Base-by-base conservation (phyloP, 2,113 vertebrate genomes). In the Neoarius graeffei region DNA sequence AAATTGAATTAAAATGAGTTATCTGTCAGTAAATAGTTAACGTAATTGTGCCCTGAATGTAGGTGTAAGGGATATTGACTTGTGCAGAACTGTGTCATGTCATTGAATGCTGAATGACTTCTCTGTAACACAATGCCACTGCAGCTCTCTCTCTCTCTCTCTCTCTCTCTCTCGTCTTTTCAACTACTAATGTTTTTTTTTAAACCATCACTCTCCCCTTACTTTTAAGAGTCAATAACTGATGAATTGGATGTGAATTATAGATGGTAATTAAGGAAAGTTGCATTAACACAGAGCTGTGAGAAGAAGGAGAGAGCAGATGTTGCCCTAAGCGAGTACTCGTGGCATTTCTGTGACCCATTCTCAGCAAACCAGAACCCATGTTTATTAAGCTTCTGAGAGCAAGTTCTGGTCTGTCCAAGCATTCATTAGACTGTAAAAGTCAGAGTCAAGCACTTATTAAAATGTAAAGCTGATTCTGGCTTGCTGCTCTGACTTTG, bases 261-360 rank as follows among this genome's bases (percentile, higher is more conserved):
- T 87, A 30, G 77, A 67, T 85, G 84, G 77, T 85, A 90, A 92
- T 92, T 89, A 83, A 88, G 77, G 66, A 85, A 87, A 89, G 60
- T 81, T 81, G 62, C 83, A 20, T 85, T 89, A 89, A 88, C 86
- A n/a, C 25, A 56, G 10, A 15, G 81, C 87, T 62, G 77, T 54
- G 60, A 66, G 42, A 1, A 30, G 50, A 42, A 56, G 42, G 5
- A 56, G 5, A 8, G 27, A 80, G 80, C 27, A 83, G 59, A 59
- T 48, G 27, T 79, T 1, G 59, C 85, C 85, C 27, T 67, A 57
- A 81, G 85, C 76, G 5, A 56, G 62, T 50, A 54, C 27, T 59
- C 59, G 77, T 86, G 76, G 50, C 62, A 67, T 86, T 86, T 86
- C 17, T 80, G 85, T 42, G 62, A 57, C n/a, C 62, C 27, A n/a